Evolutionary conservation across 2,113 vertebrate genomes (phyloP).

Genomic region (Osmerus mordax): DNA sequence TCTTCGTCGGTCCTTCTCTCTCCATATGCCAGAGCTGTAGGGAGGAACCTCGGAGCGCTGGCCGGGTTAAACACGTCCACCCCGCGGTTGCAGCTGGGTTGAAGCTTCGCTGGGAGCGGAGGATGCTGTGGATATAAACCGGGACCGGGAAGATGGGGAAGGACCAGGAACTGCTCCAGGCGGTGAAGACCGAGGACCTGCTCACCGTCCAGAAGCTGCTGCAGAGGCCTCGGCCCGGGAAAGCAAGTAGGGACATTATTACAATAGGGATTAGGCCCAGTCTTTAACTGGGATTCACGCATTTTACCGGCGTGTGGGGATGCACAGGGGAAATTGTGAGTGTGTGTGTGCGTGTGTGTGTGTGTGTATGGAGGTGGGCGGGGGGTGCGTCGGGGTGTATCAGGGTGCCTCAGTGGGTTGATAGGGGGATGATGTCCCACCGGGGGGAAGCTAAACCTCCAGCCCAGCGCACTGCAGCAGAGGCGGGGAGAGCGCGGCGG

Average conservation of each 20-base stretch:
- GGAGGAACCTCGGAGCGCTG: constrained; percentile 48
- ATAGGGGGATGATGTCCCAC: constrained; percentile 46
- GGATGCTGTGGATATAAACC: constrained; percentile 74
- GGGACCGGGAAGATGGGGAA: constrained; percentile 84
- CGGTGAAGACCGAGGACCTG: constrained; percentile 95
- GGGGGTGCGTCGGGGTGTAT: constrained; percentile 29
- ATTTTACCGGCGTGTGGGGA: constrained; percentile 1
- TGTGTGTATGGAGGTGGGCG: background rate
- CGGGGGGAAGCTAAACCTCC: constrained; percentile 30
- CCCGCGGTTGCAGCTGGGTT: constrained; percentile 49
- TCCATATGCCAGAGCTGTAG: constrained; percentile 44
- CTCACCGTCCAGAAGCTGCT: constrained; percentile 93
- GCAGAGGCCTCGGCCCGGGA: constrained; percentile 92
- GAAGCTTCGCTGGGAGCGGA: constrained; percentile 59
- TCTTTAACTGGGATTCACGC: background rate
- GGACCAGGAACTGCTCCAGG: constrained; percentile 96
- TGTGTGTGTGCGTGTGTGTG: background rate
- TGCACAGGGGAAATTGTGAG: constrained; percentile 11
- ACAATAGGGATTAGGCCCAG: background rate
- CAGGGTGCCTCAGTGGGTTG: constrained; percentile 36
- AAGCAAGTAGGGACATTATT: constrained; percentile 83
- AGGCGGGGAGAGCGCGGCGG: constrained; percentile 8
- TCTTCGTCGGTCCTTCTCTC: constrained; percentile 1
- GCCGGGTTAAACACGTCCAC: constrained; percentile 58
- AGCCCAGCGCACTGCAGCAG: constrained; percentile 55